These are phyloP conservation scores for Sitobion miscanthi DNA, from an alignment of 1,140 invertebrate species.

Conservation along the genomic window DNA sequence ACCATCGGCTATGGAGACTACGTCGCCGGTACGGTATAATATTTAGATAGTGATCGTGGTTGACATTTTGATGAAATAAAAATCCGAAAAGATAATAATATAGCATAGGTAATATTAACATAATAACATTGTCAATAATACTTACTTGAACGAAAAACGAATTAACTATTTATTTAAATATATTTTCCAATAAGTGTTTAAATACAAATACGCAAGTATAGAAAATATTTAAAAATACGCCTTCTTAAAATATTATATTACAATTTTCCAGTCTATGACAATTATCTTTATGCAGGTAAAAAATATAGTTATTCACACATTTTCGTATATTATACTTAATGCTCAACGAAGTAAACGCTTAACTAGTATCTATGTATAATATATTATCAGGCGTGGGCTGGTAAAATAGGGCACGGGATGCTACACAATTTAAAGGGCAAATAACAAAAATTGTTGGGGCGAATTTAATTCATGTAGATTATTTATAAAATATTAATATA, in stretches of 20 bases:
- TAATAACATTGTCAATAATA: neutral
- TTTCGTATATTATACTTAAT: neutral
- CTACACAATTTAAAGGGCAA: too few relatives aligned
- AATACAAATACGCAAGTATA: neutral
- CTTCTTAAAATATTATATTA: neutral
- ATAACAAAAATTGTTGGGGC: too few relatives aligned
- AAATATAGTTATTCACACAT: neutral
- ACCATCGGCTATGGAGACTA: constrained; percentile 95
- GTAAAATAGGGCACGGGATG: too few relatives aligned
- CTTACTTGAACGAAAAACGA: neutral
- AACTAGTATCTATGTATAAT: too few relatives aligned
- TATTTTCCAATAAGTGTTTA: neutral
- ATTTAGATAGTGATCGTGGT: neutral
- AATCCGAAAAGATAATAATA: neutral
- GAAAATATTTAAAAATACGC: neutral
- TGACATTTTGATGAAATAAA: neutral
- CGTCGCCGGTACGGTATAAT: constrained; percentile 74
- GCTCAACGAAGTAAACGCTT: too few relatives aligned
- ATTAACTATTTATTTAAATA: neutral
- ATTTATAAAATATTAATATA: too few relatives aligned
- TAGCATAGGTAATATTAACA: too few relatives aligned
- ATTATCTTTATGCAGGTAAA: neutral
- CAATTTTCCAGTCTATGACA: neutral
- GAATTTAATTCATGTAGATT: too few relatives aligned
- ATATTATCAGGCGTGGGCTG: too few relatives aligned